Evolutionary conservation across 2,888 invertebrate species (phyloP).

Genomic region (Bimastos eiseni): DNA sequence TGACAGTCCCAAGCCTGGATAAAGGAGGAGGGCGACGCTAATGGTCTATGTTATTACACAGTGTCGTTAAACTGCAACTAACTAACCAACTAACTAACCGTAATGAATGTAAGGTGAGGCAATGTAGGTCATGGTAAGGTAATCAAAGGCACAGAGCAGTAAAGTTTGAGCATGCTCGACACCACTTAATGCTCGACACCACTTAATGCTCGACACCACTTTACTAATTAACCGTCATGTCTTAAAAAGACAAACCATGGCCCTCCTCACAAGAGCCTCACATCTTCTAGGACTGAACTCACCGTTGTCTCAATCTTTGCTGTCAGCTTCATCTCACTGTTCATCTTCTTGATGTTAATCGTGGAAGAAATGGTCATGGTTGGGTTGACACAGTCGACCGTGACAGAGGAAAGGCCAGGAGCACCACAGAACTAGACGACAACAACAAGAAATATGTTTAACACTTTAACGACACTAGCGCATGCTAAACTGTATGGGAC

Average conservation of each 20-base stretch:
- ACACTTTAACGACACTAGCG: no score
- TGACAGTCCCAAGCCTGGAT: no score
- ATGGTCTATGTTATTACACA: no score
- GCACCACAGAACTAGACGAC: slow-evolving; percentile 53
- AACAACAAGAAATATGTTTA: slow-evolving; percentile 17
- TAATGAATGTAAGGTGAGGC: slow-evolving; percentile 1
- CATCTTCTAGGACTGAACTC: slow-evolving; percentile 26
- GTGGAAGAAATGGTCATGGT: slow-evolving; percentile 52
- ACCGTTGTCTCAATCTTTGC: slow-evolving; percentile 58
- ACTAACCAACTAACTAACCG: no score
- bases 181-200: no score
- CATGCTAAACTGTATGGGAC: no score
- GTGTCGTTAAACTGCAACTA: no score
- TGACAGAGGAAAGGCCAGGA: slow-evolving; percentile 51
- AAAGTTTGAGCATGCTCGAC: neutral
- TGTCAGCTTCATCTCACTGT: slow-evolving; percentile 47
- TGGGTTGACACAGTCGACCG: slow-evolving; percentile 51
- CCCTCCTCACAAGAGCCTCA: neutral
- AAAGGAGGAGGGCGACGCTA: no score
- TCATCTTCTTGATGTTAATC: slow-evolving; percentile 53
- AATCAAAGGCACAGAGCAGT: neutral
- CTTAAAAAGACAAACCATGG: neutral
- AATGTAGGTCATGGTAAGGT: neutral
- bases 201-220: no score
- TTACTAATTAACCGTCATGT: no score